A percentile compares a stretch with the other conserved stretches of the same genome.
Evolutionary conservation across 2,113 vertebrate genomes (phyloP).

Genomic region (Ursus arctos): DNA sequence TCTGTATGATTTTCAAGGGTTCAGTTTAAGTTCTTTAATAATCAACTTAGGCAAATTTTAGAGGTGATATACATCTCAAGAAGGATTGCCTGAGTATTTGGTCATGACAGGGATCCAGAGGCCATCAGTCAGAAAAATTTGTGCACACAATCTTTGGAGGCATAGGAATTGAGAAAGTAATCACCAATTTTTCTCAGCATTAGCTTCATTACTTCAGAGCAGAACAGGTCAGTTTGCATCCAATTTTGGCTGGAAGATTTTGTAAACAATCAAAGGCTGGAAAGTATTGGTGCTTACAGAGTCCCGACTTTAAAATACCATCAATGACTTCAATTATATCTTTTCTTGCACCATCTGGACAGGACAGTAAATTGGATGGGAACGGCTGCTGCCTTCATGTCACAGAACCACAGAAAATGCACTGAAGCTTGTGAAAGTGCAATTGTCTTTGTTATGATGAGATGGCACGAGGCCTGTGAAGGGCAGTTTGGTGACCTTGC

Average conservation of each 20-base stretch:
- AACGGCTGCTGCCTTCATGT: neutral
- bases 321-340: conserved; percentile 4
- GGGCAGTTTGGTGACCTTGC: neutral
- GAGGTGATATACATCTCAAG: neutral
- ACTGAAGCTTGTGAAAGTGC: neutral
- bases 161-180: conserved; percentile 14
- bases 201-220: conserved; percentile 31
- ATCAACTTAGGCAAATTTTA: conserved; percentile 36
- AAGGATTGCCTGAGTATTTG: neutral
- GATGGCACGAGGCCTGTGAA: neutral
- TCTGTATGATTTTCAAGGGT: conserved; percentile 17
- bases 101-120: neutral
- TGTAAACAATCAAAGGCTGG: conserved; percentile 58
- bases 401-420: conserved; percentile 40
- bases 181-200: conserved; percentile 51
- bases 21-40: conserved; percentile 39
- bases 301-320: conserved; percentile 30
- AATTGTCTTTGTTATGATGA: conserved; percentile 18
- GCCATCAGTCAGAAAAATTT: conserved; percentile 30
- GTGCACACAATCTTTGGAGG: neutral
- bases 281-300: neutral
- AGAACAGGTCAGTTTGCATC: conserved; percentile 9
- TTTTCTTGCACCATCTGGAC: conserved; percentile 40
- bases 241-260: conserved; percentile 35
- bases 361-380: neutral